These are phyloP conservation scores for Empis livida DNA, from an alignment of 2,888 invertebrate genomes.

Conservation along the genomic window DNA sequence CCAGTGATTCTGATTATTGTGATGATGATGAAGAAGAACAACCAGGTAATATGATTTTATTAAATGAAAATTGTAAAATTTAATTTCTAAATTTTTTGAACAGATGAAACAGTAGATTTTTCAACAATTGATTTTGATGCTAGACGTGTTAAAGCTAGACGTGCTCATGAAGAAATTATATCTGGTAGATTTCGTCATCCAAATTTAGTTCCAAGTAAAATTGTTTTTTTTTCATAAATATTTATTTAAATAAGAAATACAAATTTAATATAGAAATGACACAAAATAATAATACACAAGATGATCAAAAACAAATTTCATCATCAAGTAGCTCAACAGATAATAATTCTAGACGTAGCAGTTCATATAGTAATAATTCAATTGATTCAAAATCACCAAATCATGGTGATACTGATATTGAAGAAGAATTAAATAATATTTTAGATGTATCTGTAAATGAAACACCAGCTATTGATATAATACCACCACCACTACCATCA, in stretches of 20 bases:
- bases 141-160: conserved; percentile 32
- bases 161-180: conserved; percentile 36
- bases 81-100: background rate
- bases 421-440: conserved; percentile 20
- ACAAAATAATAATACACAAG: conserved; percentile 1
- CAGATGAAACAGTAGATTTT: conserved; percentile 33
- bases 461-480: conserved; percentile 30
- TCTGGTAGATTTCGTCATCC: conserved; percentile 35
- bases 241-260: background rate
- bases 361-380: conserved; percentile 22
- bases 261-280: conserved; percentile 6
- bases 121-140: conserved; percentile 36
- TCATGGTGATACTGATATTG: conserved; percentile 16
- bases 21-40: conserved; percentile 32
- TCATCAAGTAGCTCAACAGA: conserved; percentile 18
- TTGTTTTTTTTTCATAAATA: background rate
- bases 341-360: conserved; percentile 21
- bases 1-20: conserved; percentile 34
- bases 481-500: conserved; percentile 15
- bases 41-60: conserved; percentile 11
- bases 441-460: conserved; percentile 3
- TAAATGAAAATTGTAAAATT: background rate
- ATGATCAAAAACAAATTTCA: conserved; percentile 4
- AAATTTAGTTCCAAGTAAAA: conserved; percentile 30
- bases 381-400: conserved; percentile 25